Base-by-base conservation (phyloP, 2,113 vertebrate genomes). In the Terrapene triunguis region DNA sequence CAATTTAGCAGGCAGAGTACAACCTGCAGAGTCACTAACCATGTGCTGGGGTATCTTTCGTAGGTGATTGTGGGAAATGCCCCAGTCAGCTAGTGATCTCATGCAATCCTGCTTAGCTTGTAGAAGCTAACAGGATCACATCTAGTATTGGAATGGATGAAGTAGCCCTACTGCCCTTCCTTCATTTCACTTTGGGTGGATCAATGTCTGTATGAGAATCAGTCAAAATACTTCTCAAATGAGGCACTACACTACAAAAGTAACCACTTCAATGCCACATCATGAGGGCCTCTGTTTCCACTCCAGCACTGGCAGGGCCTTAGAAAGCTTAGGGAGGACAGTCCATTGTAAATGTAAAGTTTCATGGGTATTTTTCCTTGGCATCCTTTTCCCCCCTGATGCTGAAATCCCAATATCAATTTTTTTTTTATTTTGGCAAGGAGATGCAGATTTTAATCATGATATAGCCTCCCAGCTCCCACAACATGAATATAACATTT, bases 241-340 rank as follows among this genome's bases (percentile, higher is more conserved):
- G 57, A 62, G 44, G 53, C 17, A 13, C 16, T 5, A 4, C 12
- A 74, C 57, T 14, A 57, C 11, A 0, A 0, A 88, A 95, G 92
- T 1, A 82, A 84, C 85, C n/a, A 44, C 57, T 82, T 65, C 83
- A 65, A 53, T 42, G 62, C 94, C 94, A 88, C 12, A 87, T 79
- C 94, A 96, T 27, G 21, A 0, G 55, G 38, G 92, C 55, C 62
- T 92, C 87, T 89, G 50, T 24, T 91, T 97, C 92, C 96, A 88
- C 89, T 86, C 29, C 44, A 42, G 0, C 82, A 85, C 21, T 51
- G 54, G 94, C 27, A 85, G 14, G 62, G 85, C 92, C 38, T 87
- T 93, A 85, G 59, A 44, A 50, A 55, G 80, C n/a, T 84, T 8
- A 27, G 78, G 44, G 74, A 47, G 87, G 79, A 57, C 29, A 84